Conservation (phyloP, 2,113 vertebrate genomes). For the Nyctereutes procyonoides region DNA sequence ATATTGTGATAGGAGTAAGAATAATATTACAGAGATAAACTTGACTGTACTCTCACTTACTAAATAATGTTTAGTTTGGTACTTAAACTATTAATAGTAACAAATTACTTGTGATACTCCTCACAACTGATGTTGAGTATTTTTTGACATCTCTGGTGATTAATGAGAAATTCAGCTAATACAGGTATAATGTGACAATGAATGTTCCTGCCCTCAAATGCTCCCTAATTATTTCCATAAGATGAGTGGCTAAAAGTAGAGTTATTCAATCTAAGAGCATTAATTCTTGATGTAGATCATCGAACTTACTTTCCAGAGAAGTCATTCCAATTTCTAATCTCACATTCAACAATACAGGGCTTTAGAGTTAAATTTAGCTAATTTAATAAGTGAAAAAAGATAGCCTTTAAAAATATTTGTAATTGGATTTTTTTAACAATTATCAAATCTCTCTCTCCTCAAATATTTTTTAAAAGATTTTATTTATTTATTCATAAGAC, state of each 20-base stretch:
- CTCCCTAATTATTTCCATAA: background rate
- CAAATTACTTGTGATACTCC: background rate
- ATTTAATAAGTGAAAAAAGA: slow-evolving; percentile 24
- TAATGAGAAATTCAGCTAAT: background rate
- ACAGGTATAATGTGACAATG: background rate
- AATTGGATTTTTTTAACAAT: background rate
- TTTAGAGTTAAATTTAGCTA: background rate
- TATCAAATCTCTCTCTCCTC: too few species aligned
- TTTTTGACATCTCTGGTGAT: background rate
- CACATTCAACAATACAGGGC: background rate
- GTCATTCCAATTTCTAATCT: background rate
- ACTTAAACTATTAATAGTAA: background rate
- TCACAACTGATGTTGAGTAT: background rate
- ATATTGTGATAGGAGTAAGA: background rate
- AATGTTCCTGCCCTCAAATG: background rate
- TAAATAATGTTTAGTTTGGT: background rate
- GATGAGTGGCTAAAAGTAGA: background rate
- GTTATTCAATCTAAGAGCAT: background rate
- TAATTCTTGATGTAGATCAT: background rate
- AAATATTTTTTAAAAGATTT: too few species aligned
- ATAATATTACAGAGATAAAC: background rate
- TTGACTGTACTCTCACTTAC: background rate
- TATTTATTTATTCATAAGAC: too few species aligned
- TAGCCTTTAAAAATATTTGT: background rate
- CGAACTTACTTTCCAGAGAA: slow-evolving; percentile 12